phyloP scores from a whole-genome alignment of 2,888 invertebrate species.

The Allacma fusca region DNA sequence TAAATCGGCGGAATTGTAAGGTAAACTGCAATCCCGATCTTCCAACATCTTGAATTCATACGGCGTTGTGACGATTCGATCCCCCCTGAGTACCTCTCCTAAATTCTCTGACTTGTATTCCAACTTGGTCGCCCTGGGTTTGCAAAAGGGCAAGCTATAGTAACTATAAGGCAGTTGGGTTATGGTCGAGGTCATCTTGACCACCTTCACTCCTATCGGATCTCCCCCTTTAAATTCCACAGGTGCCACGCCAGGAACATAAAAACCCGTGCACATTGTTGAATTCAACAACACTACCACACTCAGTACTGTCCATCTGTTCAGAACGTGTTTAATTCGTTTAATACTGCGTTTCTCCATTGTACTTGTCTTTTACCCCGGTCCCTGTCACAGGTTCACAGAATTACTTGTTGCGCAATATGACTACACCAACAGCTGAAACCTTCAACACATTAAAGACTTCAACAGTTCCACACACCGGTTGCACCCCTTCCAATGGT shows the following conservation, averaged over 20 bases:
- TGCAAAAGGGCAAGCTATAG: slow-evolving; percentile 92
- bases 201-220: slow-evolving; percentile 94
- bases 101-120: slow-evolving; percentile 96
- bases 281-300: too few relatives aligned
- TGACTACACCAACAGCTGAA: too few relatives aligned
- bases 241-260: slow-evolving; percentile 97
- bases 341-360: too few relatives aligned
- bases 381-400: too few relatives aligned
- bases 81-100: slow-evolving; percentile 94
- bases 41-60: slow-evolving; percentile 88
- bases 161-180: slow-evolving; percentile 98
- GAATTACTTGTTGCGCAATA: too few relatives aligned
- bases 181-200: slow-evolving; percentile 96
- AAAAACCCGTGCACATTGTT: slow-evolving; percentile 76
- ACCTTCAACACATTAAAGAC: too few relatives aligned
- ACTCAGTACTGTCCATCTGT: too few relatives aligned
- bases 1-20: slow-evolving; percentile 77
- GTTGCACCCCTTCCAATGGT: too few relatives aligned
- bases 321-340: too few relatives aligned
- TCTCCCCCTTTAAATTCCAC: slow-evolving; percentile 89
- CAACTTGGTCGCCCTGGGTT: slow-evolving; percentile 80
- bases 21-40: slow-evolving; percentile 76
- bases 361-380: too few relatives aligned
- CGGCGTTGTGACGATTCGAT: slow-evolving; percentile 95
- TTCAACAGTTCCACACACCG: too few relatives aligned